A percentile compares a stretch with the other conserved stretches of the same genome.
Evolutionary conservation across 2,113 vertebrate species (phyloP).

Genomic region (Grammomys surdaster): DNA sequence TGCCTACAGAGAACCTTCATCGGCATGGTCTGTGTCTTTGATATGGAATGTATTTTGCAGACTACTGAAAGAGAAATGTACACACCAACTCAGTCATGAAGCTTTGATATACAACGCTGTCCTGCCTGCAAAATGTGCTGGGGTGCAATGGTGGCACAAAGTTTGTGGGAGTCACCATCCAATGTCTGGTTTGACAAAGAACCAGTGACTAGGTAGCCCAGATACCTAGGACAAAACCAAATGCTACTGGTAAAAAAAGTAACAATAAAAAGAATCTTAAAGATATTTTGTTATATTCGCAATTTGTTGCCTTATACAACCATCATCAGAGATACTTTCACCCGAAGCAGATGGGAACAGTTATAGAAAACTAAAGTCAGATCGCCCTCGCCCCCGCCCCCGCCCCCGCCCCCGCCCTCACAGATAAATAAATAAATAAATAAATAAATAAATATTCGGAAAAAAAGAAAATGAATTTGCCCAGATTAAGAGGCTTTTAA

Average conservation of each 20-base stretch:
- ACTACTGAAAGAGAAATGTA: neutral
- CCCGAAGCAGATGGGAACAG: neutral
- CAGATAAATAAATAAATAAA: no score
- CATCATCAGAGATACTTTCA: neutral
- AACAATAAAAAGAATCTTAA: neutral
- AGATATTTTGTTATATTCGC: neutral
- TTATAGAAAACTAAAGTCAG: neutral
- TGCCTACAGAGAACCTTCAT: neutral
- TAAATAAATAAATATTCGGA: no score
- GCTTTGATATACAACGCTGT: neutral
- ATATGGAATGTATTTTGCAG: neutral
- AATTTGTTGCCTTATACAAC: neutral
- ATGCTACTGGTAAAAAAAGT: neutral
- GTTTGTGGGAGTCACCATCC: neutral
- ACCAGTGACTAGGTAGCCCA: neutral
- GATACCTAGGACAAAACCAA: neutral
- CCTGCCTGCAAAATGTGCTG: neutral
- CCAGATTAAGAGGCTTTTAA: neutral
- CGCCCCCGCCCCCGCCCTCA: no score
- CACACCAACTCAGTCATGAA: neutral
- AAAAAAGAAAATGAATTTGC: neutral
- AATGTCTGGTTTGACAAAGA: neutral
- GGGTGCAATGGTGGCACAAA: neutral
- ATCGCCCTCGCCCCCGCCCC: no score
- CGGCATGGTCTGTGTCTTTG: neutral